These are phyloP conservation scores for Characodon lateralis DNA, from an alignment of 2,797 vertebrate genomes.

Conservation along the genomic window DNA sequence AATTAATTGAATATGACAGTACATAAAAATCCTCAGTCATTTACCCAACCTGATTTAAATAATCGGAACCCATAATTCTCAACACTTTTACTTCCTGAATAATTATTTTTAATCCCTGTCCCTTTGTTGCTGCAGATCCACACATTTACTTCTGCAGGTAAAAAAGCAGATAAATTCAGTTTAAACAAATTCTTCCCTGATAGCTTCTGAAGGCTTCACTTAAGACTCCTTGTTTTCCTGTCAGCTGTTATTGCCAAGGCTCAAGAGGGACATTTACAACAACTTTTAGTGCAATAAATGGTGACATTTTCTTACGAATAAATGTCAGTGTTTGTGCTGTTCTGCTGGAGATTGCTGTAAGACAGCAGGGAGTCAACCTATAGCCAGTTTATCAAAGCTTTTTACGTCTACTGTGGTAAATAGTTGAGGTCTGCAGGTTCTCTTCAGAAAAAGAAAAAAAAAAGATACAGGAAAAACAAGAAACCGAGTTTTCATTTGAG, in stretches of 20 bases:
- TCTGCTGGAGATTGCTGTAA: conserved; percentile 54
- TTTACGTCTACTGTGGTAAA: conserved; percentile 49
- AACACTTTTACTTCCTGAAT: not conserved
- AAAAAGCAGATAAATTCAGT: conserved; percentile 19
- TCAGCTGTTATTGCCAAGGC: conserved; percentile 28
- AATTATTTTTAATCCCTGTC: not conserved
- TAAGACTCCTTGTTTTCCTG: conserved; percentile 16
- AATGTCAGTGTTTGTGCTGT: conserved; percentile 65
- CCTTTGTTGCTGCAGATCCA: not conserved
- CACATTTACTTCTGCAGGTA: not conserved
- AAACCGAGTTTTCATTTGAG: conserved; percentile 12
- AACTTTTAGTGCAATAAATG: conserved; percentile 65
- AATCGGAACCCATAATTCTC: not conserved
- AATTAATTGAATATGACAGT: no score
- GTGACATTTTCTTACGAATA: conserved; percentile 70
- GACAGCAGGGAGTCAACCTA: conserved; percentile 66
- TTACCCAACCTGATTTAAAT: no score
- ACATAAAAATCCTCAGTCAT: no score
- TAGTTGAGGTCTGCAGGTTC: conserved; percentile 30
- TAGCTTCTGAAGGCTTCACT: conserved; percentile 34
- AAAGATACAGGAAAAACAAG: not conserved
- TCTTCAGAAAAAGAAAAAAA: conserved; percentile 1
- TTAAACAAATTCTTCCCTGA: conserved; percentile 24
- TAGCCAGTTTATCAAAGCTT: conserved; percentile 67
- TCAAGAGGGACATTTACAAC: conserved; percentile 45